Percentiles rank a stretch among this genome's conserved stretches.
phyloP scores from a whole-genome alignment of 2,113 vertebrate genomes.

The Oryzias curvinotus region DNA sequence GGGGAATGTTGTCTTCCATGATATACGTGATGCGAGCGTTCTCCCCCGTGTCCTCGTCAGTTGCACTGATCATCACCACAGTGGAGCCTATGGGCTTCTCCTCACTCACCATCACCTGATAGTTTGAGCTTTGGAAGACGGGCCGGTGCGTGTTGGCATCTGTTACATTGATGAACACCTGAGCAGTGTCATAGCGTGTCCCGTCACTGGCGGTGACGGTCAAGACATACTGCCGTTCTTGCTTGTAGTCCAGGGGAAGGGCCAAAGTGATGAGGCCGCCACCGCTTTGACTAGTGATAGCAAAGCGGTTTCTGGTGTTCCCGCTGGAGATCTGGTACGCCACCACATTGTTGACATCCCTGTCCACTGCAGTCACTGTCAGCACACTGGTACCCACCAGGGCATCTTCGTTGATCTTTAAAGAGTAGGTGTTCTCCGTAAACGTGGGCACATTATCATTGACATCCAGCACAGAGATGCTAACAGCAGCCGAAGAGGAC shows the following conservation, averaged over 20 bases:
- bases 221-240: slow-evolving; percentile 93
- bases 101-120: slow-evolving; percentile 86
- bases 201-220: slow-evolving; percentile 92
- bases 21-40: slow-evolving; percentile 92
- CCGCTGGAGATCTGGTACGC: slow-evolving; percentile 97
- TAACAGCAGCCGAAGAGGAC: slow-evolving; percentile 93
- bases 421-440: slow-evolving; percentile 87
- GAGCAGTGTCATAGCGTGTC: slow-evolving; percentile 86
- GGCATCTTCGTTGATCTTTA: slow-evolving; percentile 93
- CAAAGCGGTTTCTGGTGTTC: slow-evolving; percentile 95
- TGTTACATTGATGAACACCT: slow-evolving; percentile 94
- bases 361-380: slow-evolving; percentile 87
- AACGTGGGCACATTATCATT: slow-evolving; percentile 94
- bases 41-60: slow-evolving; percentile 93
- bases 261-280: slow-evolving; percentile 92
- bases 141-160: slow-evolving; percentile 97
- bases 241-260: slow-evolving; percentile 94
- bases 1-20: slow-evolving; percentile 91
- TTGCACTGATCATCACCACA: slow-evolving; percentile 87
- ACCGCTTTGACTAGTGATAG: slow-evolving; percentile 95
- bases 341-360: slow-evolving; percentile 92
- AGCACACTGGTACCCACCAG: slow-evolving; percentile 91
- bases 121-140: slow-evolving; percentile 92
- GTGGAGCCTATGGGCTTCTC: slow-evolving; percentile 88
- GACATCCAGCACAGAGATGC: slow-evolving; percentile 91